Conservation (phyloP, 2,888 invertebrate species). For the Listrodromus nycthemerus region DNA sequence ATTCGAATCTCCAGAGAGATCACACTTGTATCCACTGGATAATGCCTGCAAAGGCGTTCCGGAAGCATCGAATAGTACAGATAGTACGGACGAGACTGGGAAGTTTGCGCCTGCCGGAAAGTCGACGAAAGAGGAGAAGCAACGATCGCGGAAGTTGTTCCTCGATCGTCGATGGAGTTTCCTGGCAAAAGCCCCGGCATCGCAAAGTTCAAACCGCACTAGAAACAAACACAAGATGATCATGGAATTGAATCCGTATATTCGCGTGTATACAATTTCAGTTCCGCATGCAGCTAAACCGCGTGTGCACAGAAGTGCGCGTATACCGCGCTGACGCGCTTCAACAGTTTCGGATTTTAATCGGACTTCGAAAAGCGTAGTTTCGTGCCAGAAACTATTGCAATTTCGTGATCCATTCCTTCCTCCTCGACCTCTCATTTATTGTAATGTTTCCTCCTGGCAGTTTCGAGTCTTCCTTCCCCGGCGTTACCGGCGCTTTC, state of each 20-base stretch:
- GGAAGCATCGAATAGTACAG: not conserved
- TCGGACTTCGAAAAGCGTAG: slow-evolving; percentile 43
- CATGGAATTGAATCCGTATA: slow-evolving; percentile 6
- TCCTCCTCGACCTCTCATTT: slow-evolving; percentile 13
- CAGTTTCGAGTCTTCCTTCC: slow-evolving; percentile 52
- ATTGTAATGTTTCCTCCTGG: slow-evolving; percentile 51
- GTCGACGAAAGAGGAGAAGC: slow-evolving; percentile 11
- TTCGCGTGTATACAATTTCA: not conserved
- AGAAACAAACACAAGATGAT: slow-evolving; percentile 17
- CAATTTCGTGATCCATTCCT: slow-evolving; percentile 46
- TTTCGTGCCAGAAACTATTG: slow-evolving; percentile 56
- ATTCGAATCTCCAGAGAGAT: not conserved
- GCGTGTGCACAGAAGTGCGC: too few species aligned
- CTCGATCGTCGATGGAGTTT: slow-evolving; percentile 6
- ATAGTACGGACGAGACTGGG: not conserved
- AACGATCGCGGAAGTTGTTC: not conserved
- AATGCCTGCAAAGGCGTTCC: not conserved
- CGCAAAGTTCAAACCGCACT: slow-evolving; percentile 1
- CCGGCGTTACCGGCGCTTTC: slow-evolving; percentile 22
- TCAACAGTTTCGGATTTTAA: slow-evolving; percentile 41
- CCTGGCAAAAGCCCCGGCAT: not conserved
- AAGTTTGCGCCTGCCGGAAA: not conserved
- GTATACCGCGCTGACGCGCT: slow-evolving; percentile 31
- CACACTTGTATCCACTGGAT: slow-evolving; percentile 9
- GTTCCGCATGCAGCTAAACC: not conserved